Conservation (phyloP, 2,888 invertebrate genomes). For the Coelinius sp. region DNA sequence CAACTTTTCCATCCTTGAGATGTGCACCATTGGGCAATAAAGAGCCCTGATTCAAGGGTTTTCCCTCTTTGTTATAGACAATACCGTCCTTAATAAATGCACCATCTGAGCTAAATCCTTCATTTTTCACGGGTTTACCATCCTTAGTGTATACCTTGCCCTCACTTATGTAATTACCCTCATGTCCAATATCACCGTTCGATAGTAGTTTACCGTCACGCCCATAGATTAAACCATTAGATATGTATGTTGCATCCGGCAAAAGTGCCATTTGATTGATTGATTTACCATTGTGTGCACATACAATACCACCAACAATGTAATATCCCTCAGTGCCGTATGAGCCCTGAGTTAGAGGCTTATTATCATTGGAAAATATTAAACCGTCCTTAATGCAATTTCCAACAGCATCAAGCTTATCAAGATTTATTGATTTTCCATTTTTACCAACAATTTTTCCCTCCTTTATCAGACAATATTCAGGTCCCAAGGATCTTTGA, state of each 20-base stretch:
- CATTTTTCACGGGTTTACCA: constrained; percentile 63
- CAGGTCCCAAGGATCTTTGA: constrained; percentile 58
- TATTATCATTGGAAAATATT: constrained; percentile 58
- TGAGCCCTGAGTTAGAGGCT: constrained; percentile 63
- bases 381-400: constrained; percentile 65
- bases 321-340: constrained; percentile 62
- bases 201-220: constrained; percentile 59
- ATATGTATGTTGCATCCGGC: constrained; percentile 63
- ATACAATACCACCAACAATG: constrained; percentile 65
- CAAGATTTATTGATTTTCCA: constrained; percentile 61
- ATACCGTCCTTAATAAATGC: constrained; percentile 63
- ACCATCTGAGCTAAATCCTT: constrained; percentile 65
- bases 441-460: constrained; percentile 63
- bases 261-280: constrained; percentile 59
- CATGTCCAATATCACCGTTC: constrained; percentile 61
- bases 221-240: constrained; percentile 63
- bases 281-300: constrained; percentile 62
- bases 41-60: constrained; percentile 64
- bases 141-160: constrained; percentile 65
- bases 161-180: constrained; percentile 60
- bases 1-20: constrained; percentile 64
- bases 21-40: constrained; percentile 63
- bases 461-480: constrained; percentile 60
- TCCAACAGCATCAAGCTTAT: constrained; percentile 59
- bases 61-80: constrained; percentile 63